phyloP scores from a whole-genome alignment of 2,888 invertebrate genomes.

The Alloscopus bannaensis region DNA sequence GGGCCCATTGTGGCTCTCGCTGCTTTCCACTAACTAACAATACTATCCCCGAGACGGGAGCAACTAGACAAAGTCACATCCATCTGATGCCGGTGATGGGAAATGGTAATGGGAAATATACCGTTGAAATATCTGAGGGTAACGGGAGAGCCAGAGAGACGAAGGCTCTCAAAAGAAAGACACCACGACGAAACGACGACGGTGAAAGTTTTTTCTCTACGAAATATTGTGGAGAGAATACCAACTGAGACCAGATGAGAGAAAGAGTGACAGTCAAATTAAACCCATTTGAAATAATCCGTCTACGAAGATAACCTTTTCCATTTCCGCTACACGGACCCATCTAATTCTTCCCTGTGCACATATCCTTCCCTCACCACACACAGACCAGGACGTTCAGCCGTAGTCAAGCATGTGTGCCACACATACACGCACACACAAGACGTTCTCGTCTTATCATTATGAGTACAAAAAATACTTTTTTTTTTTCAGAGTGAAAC shows the following conservation, averaged over 20 bases:
- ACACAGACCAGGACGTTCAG: neutral
- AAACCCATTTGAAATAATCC: slow-evolving; percentile 65
- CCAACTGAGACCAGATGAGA: slow-evolving; percentile 64
- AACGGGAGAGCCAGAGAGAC: slow-evolving; percentile 12
- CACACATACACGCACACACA: neutral
- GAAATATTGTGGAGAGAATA: slow-evolving; percentile 30
- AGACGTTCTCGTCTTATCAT: neutral
- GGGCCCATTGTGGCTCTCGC: slow-evolving; percentile 11
- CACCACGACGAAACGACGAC: neutral
- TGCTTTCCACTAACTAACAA: neutral
- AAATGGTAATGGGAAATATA: slow-evolving; percentile 10
- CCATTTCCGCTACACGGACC: slow-evolving; percentile 53
- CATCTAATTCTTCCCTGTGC: slow-evolving; percentile 1
- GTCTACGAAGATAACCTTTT: slow-evolving; percentile 63
- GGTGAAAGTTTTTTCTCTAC: no score
- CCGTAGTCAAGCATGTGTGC: neutral
- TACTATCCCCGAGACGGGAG: neutral
- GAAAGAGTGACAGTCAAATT: slow-evolving; percentile 66
- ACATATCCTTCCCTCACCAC: neutral
- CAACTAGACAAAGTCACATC: slow-evolving; percentile 31
- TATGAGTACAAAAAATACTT: slow-evolving; percentile 21
- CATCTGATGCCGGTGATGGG: slow-evolving; percentile 25
- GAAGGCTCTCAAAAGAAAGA: no score
- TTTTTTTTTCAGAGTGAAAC: slow-evolving; percentile 16
- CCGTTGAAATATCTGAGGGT: slow-evolving; percentile 32